phyloP scores from a whole-genome alignment of 2,113 vertebrate species.

The Nestor notabilis region DNA sequence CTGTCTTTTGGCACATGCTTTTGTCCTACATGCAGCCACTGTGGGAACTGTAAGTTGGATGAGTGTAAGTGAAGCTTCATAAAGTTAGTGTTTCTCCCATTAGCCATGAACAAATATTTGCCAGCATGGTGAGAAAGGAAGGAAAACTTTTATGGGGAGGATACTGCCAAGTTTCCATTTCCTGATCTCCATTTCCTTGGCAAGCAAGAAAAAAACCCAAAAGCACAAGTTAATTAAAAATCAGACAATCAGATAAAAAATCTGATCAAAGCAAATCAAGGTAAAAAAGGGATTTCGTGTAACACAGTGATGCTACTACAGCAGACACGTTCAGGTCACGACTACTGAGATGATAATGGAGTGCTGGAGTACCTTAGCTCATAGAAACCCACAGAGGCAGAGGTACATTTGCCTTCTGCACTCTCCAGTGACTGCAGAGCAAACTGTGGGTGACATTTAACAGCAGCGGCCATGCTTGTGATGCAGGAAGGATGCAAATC shows the following conservation, averaged over 20 bases:
- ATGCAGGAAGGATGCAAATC: not conserved
- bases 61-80: not conserved
- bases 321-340: not conserved
- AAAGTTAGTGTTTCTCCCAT: not conserved
- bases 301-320: rapidly evolving
- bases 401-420: not conserved
- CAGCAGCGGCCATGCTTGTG: not conserved
- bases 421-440: not conserved
- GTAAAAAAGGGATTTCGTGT: not conserved
- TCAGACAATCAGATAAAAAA: not conserved
- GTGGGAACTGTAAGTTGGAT: not conserved
- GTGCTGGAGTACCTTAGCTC: not conserved
- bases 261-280: not conserved
- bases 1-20: not conserved
- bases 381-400: not conserved
- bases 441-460: not conserved
- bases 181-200: not conserved
- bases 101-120: not conserved
- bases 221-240: not conserved
- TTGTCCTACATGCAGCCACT: not conserved
- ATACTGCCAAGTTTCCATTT: not conserved
- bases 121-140: not conserved
- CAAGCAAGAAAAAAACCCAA: not conserved
- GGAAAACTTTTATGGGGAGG: not conserved
- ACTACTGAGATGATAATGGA: not conserved